phyloP scores from a whole-genome alignment of 2,797 vertebrate species.

The Ctenochaetus hawaiiensis region DNA sequence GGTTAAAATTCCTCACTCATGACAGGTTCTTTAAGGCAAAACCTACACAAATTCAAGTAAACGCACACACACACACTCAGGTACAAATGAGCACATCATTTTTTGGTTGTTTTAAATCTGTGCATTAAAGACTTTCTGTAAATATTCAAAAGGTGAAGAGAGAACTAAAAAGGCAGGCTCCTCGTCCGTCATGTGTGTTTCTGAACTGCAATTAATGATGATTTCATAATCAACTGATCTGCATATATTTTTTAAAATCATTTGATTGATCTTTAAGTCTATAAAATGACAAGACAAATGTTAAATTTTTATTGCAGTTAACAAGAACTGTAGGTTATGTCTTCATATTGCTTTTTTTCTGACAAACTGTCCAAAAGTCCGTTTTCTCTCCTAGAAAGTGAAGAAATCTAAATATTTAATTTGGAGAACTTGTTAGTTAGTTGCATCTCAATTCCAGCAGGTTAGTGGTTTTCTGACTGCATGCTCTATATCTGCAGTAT shows the following conservation, averaged over 20 bases:
- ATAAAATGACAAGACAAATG: background rate
- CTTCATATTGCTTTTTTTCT: background rate
- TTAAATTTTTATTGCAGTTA: background rate
- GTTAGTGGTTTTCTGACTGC: background rate
- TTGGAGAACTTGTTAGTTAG: background rate
- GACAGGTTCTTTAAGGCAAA: slow-evolving; percentile 55
- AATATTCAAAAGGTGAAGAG: slow-evolving; percentile 4
- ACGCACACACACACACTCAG: slow-evolving; percentile 9
- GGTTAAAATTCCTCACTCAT: slow-evolving; percentile 68
- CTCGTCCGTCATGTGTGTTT: background rate
- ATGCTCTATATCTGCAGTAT: background rate
- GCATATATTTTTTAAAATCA: background rate
- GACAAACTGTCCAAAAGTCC: background rate
- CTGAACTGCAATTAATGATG: background rate
- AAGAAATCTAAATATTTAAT: background rate
- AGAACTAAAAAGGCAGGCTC: background rate
- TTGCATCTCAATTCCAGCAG: background rate
- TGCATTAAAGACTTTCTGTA: background rate
- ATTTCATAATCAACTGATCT: background rate
- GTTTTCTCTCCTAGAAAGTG: background rate
- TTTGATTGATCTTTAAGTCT: background rate
- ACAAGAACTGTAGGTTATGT: background rate
- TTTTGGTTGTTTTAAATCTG: slow-evolving; percentile 21
- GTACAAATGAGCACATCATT: slow-evolving; percentile 9
- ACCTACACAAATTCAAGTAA: slow-evolving; percentile 34